Evolutionary conservation across 1,140 invertebrate genomes (phyloP), one percentile per base, ranked within the genome.

Genomic region (Pogonus chalceus): DNA sequence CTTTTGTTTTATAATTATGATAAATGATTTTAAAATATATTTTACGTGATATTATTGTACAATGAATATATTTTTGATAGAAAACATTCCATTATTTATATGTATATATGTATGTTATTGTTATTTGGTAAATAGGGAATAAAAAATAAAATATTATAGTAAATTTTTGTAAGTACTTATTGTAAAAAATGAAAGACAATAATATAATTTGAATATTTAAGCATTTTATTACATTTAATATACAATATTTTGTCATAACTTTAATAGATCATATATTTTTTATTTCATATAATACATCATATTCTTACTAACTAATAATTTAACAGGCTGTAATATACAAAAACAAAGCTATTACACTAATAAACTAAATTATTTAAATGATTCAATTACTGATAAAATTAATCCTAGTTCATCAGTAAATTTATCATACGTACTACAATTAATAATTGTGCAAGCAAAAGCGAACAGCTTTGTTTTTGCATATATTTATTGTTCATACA

Each of bases 401-500:
- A n/a, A n/a, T n/a, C n/a, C n/a, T n/a, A n/a, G n/a, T n/a, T n/a
- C n/a, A n/a, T n/a, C n/a, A n/a, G n/a, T n/a, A n/a, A n/a, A n/a
- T n/a, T n/a, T n/a, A n/a, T n/a, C n/a, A n/a, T n/a, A n/a, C n/a
- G n/a, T n/a, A n/a, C 4, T 31, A 7, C 26, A 31, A 7, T 43
- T 43, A 18, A 18, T 43, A 12, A 10, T 43, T 43, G 37, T 43
- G 37, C 37, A 12, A 7, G 14, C 26, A 31, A 14, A 9, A 18
- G 9, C 9, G 18, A 43, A 43, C 18, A 10, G 3, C 18, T 43
- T 43, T 9, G 37, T 43, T 43, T 43, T 43, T 43, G 37, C 37
- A 43, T 43, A 43, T 43, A 43, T 12, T 43, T 43, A 43, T 43
- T 43, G 37, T 43, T 43, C 37, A 43, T 18, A 43, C 37, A 12